Base-by-base conservation (phyloP, 2,888 invertebrate genomes). In the Hypomecis atomaria region DNA sequence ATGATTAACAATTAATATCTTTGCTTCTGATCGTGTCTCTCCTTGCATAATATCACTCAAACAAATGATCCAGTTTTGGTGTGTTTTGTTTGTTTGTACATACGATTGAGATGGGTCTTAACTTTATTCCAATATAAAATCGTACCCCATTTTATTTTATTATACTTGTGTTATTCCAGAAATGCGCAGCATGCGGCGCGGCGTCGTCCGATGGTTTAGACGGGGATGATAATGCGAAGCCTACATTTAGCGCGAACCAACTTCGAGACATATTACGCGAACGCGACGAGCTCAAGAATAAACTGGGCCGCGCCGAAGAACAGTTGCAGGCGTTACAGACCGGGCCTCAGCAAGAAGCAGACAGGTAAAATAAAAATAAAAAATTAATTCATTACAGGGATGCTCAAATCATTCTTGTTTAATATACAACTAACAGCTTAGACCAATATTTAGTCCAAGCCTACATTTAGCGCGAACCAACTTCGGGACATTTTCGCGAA, bases 241-340 rank as follows among this genome's bases (percentile, higher is more conserved):
- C 90, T 1, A 87, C 88, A n/a, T 91, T 86, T 82, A 91, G 89
- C 71, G 90, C 97, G 63, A 94, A 96, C 55, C 98, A 98, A 83
- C 92, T 98, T 33, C 95, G 97, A 75, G 97, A 97, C 78, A 97
- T 98, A 71, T 90, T 98, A 36, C 95, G 96, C 84, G 99, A 99
- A 90, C 94, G 99, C 65, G 99, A 99, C 89, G 97, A 98, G 83
- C 94, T 99, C 59, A 98, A 98, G 82, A 96, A 97, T n/a, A 95
- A 96, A 81, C 96, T 99, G 57, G 96, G 96, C 79, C 97, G 98
- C 82, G 94, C 99, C n/a, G 98, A 98, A 86, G 98, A 99, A 77
- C 98, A 99, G 88, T 88, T 99, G 71, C 96, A 95, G 71, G 94
- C 95, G 59, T 94, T 96, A 81, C 94, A 96, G 84, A 94, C 86